These are phyloP conservation scores for Anguilla pacifica DNA, from an alignment of 2,797 vertebrate genomes.

Conservation along the genomic window DNA sequence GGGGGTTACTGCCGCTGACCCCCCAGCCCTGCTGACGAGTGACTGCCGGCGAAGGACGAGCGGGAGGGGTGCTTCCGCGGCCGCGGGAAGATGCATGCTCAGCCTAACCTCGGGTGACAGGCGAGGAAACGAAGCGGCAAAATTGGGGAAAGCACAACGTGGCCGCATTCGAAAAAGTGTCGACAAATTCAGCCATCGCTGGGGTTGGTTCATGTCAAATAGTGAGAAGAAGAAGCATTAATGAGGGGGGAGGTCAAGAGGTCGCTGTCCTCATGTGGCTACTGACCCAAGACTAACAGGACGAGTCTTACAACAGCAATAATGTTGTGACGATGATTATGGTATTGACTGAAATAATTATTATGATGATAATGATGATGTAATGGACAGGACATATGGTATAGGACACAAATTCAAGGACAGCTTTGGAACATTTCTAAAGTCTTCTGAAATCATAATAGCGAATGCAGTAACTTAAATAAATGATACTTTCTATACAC, in stretches of 20 bases:
- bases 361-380: background rate
- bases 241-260: background rate
- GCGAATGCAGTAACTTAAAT: background rate
- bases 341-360: background rate
- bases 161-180: background rate
- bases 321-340: background rate
- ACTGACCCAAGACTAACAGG: conserved; percentile 2
- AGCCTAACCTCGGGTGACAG: conserved; percentile 12
- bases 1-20: background rate
- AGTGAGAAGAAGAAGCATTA: background rate
- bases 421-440: background rate
- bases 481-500: background rate
- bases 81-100: background rate
- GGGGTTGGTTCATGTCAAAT: background rate
- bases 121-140: background rate
- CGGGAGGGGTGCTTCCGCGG: background rate
- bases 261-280: background rate
- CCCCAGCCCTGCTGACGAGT: background rate
- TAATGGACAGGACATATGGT: background rate
- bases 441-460: background rate
- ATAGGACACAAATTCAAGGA: background rate
- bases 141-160: background rate
- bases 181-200: background rate
- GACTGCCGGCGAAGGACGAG: background rate
- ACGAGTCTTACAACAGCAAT: background rate